Conservation (phyloP, 2,797 vertebrate genomes). For the Halcyon leucocephala region DNA sequence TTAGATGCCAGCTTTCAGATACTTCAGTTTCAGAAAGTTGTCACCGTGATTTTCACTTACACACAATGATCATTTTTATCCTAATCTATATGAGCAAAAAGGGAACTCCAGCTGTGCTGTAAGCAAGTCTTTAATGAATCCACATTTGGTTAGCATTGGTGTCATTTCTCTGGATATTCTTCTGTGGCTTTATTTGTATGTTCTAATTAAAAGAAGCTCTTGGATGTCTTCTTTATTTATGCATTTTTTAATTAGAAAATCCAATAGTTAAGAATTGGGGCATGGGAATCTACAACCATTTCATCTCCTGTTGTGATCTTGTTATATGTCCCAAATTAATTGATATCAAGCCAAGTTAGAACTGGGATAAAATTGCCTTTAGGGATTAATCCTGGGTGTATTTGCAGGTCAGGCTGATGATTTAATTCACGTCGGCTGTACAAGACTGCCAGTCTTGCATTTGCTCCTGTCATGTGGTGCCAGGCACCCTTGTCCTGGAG, state of each 20-base stretch:
- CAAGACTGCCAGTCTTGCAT: background rate
- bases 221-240: constrained; percentile 46
- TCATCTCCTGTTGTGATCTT: constrained; percentile 55
- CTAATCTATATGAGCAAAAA: background rate
- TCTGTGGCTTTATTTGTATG: background rate
- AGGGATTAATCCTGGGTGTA: constrained; percentile 26
- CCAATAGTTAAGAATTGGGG: constrained; percentile 40
- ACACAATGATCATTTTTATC: background rate
- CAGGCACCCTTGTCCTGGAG: background rate
- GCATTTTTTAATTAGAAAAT: constrained; percentile 54
- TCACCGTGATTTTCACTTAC: background rate
- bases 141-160: background rate
- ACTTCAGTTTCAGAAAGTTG: background rate
- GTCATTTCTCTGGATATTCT: background rate
- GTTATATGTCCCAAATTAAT: constrained; percentile 31
- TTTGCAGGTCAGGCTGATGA: constrained; percentile 14
- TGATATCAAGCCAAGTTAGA: constrained; percentile 13
- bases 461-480: background rate
- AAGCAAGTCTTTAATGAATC: background rate
- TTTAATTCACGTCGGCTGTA: background rate
- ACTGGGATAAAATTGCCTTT: background rate
- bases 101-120: background rate
- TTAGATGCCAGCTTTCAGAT: background rate
- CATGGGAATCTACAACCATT: constrained; percentile 12
- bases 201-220: constrained; percentile 46